These are phyloP conservation scores for Octodonta nipae DNA, from an alignment of 2,888 invertebrate species.

Conservation along the genomic window DNA sequence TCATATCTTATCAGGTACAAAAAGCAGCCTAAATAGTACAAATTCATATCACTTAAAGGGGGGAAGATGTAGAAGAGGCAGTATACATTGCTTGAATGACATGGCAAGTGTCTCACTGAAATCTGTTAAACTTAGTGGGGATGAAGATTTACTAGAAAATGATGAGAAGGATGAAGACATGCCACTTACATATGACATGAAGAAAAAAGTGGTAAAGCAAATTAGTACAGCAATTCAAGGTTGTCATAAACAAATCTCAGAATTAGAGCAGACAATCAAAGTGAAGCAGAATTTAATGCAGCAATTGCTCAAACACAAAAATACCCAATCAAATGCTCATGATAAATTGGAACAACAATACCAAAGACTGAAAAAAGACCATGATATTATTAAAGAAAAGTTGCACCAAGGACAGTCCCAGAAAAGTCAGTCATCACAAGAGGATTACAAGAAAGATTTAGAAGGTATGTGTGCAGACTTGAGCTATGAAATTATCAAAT, in stretches of 20 bases:
- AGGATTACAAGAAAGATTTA: conserved; percentile 31
- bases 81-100: conserved; percentile 33
- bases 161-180: conserved; percentile 14
- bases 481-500: too few species aligned
- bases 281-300: conserved; percentile 62
- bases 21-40: conserved; percentile 26
- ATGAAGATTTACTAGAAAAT: conserved; percentile 16
- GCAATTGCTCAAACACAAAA: conserved; percentile 48
- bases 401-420: conserved; percentile 40
- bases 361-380: conserved; percentile 45
- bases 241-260: conserved; percentile 46
- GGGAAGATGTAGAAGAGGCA: conserved; percentile 31
- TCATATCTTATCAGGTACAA: conserved; percentile 9
- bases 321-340: conserved; percentile 43
- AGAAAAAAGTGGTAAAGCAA: conserved; percentile 29
- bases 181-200: conserved; percentile 21
- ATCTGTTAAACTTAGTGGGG: conserved; percentile 19
- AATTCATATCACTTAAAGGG: conserved; percentile 27
- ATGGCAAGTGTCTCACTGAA: conserved; percentile 19
- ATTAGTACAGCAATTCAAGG: conserved; percentile 23
- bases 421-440: conserved; percentile 26
- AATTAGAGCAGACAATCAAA: conserved; percentile 49
- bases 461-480: too few species aligned
- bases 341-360: conserved; percentile 51
- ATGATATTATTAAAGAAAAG: conserved; percentile 44